Conservation (phyloP, 1,140 invertebrate genomes). For the Scaptomyza pallida region DNA sequence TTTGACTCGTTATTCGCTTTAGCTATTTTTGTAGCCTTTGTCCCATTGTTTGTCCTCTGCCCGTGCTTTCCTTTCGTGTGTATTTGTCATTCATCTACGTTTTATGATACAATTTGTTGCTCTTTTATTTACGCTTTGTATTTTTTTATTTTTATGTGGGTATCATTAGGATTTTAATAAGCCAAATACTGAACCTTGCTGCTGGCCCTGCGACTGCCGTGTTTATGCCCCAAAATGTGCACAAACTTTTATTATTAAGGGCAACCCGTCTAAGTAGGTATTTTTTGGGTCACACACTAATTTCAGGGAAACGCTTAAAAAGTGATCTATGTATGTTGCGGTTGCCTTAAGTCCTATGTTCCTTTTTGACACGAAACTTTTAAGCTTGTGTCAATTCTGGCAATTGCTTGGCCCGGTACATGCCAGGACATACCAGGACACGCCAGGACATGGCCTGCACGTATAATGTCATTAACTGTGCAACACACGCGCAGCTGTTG, state of each 20-base stretch:
- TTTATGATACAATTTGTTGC: constrained; percentile 78
- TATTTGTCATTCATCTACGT: constrained; percentile 61
- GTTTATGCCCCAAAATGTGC: constrained; percentile 11
- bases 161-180: constrained; percentile 79
- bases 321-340: constrained; percentile 29
- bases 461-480: constrained; percentile 66
- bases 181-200: constrained; percentile 45
- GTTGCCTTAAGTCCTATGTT: constrained; percentile 17
- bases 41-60: constrained; percentile 62
- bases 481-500: constrained; percentile 16
- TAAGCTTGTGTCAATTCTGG: constrained; percentile 48
- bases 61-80: constrained; percentile 42
- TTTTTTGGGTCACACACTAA: constrained; percentile 26
- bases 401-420: constrained; percentile 24
- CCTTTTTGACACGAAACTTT: constrained; percentile 39
- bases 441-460: constrained; percentile 28
- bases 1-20: constrained; percentile 9
- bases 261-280: background rate
- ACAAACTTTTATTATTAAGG: constrained; percentile 39
- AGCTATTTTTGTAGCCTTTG: constrained; percentile 57
- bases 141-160: constrained; percentile 61
- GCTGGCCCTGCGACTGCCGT: constrained; percentile 3
- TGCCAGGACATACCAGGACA: constrained; percentile 9
- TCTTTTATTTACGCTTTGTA: constrained; percentile 30
- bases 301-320: constrained; percentile 31